These are phyloP conservation scores for Lagopus leucura DNA, from an alignment of 2,113 vertebrate genomes.

Conservation along the genomic window DNA sequence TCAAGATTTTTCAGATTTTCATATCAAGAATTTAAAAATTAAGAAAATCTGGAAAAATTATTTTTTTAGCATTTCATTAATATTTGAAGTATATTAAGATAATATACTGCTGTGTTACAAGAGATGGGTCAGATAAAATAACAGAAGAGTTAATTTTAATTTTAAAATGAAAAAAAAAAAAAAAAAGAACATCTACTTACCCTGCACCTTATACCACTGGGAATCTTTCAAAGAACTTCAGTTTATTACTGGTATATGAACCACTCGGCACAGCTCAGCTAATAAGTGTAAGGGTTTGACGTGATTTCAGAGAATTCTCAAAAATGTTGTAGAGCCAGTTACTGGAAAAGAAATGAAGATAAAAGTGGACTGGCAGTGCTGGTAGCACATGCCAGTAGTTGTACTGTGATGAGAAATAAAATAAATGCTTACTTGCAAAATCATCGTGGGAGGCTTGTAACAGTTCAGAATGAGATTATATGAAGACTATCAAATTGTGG, in stretches of 20 bases:
- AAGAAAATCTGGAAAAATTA: background rate
- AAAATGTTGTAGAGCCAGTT: background rate
- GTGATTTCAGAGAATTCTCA: background rate
- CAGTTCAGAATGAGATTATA: background rate
- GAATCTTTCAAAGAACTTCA: background rate
- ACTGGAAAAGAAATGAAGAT: background rate
- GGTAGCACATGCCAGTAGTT: background rate
- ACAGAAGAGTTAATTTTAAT: background rate
- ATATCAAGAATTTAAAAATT: background rate
- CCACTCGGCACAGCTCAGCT: background rate
- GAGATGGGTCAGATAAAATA: background rate
- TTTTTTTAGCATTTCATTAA: background rate
- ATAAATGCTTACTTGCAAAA: background rate
- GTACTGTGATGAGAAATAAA: background rate
- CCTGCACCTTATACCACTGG: background rate
- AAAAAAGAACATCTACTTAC: background rate
- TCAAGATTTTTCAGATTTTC: too few species aligned
- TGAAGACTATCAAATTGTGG: background rate
- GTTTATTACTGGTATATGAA: background rate
- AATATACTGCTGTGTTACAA: background rate
- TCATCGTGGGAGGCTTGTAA: background rate
- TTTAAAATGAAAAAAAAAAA: background rate
- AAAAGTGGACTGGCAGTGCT: background rate
- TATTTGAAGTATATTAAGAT: background rate
- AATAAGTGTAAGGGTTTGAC: background rate